Percentiles rank a stretch among this genome's conserved stretches.
These are phyloP conservation scores for Auanema freiburgensis DNA, from an alignment of 2,888 invertebrate species.

Conservation along the genomic window DNA sequence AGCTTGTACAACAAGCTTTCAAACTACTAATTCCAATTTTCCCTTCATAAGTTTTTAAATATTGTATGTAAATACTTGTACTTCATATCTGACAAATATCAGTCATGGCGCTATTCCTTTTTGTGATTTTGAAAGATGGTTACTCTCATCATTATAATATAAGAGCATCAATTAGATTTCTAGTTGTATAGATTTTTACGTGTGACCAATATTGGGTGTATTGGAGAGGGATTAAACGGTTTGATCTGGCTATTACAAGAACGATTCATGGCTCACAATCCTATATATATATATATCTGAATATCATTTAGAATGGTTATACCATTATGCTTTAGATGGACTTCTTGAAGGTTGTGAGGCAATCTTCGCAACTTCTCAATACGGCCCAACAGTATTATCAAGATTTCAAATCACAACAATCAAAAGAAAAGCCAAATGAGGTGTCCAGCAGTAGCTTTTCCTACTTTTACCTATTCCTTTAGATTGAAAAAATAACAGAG, in stretches of 20 bases:
- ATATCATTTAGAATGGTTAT: too few relatives aligned
- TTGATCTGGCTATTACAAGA: too few relatives aligned
- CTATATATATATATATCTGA: too few relatives aligned
- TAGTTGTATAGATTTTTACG: slow-evolving; percentile 1
- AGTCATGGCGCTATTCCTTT: background rate
- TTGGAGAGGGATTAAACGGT: too few relatives aligned
- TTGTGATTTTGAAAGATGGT: slow-evolving; percentile 5
- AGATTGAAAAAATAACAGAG: slow-evolving; percentile 19
- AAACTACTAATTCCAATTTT: slow-evolving; percentile 20
- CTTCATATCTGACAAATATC: background rate
- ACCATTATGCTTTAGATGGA: too few relatives aligned
- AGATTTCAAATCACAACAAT: background rate
- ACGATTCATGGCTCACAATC: too few relatives aligned
- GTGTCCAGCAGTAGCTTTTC: too few relatives aligned
- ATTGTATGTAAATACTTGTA: slow-evolving; percentile 1
- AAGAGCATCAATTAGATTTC: slow-evolving; percentile 7
- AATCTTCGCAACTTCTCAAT: too few relatives aligned
- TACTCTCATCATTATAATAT: background rate
- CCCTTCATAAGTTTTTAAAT: background rate
- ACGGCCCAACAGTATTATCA: background rate
- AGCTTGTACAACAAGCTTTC: slow-evolving; percentile 17
- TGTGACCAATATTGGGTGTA: background rate
- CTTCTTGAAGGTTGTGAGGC: too few relatives aligned
- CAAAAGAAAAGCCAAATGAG: slow-evolving; percentile 1
- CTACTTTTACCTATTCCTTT: background rate